Evolutionary conservation across 2,888 invertebrate genomes (phyloP).

Genomic region (Biston stratarius): DNA sequence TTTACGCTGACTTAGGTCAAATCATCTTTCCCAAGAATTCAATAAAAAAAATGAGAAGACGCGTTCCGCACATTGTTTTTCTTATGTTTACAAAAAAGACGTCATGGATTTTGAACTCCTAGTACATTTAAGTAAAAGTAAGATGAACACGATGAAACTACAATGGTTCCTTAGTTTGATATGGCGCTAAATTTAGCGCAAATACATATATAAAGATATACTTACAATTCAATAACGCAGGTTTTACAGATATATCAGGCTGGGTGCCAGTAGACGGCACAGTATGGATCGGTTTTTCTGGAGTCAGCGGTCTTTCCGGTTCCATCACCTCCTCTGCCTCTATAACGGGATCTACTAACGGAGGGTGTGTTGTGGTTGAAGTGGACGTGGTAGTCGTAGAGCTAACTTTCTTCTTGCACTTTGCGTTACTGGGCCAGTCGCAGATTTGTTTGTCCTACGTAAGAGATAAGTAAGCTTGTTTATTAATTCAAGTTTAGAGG

Average conservation of each 20-base stretch:
- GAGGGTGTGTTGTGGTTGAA: slow-evolving; percentile 55
- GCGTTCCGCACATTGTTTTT: too few relatives aligned
- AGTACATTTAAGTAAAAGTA: too few relatives aligned
- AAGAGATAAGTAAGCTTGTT: background rate
- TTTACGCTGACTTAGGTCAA: too few relatives aligned
- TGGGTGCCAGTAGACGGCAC: slow-evolving; percentile 69
- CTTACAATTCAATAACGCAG: slow-evolving; percentile 70
- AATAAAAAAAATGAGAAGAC: too few relatives aligned
- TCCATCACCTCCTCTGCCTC: slow-evolving; percentile 40
- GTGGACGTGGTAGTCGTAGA: slow-evolving; percentile 57
- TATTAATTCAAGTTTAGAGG: too few relatives aligned
- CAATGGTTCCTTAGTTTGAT: background rate
- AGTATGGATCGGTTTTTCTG: slow-evolving; percentile 50
- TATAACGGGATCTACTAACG: slow-evolving; percentile 49
- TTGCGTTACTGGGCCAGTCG: slow-evolving; percentile 90
- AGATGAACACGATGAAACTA: background rate
- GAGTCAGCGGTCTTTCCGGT: slow-evolving; percentile 37
- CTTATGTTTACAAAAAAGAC: too few relatives aligned
- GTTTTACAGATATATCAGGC: slow-evolving; percentile 59
- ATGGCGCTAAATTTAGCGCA: background rate
- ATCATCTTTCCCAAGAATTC: too few relatives aligned
- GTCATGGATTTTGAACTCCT: too few relatives aligned
- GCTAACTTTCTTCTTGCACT: slow-evolving; percentile 79
- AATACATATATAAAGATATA: slow-evolving; percentile 30
- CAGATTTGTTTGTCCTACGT: slow-evolving; percentile 87